Percentiles rank a stretch among this genome's conserved stretches.
Evolutionary conservation across 2,113 vertebrate genomes (phyloP).

Genomic region (Tachysurus vachellii): DNA sequence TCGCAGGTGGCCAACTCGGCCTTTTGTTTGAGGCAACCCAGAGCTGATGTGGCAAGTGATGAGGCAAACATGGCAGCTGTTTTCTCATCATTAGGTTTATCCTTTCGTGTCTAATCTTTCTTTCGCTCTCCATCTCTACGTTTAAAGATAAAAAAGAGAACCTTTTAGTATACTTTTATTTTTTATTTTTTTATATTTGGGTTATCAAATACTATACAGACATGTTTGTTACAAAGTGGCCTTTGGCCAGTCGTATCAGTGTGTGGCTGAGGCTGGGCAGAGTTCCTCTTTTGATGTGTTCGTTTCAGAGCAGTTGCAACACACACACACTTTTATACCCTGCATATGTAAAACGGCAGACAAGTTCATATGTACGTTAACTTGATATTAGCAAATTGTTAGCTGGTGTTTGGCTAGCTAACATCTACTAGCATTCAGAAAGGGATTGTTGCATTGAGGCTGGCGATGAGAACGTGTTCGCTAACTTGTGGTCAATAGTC

Average conservation of each 20-base stretch:
- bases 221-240: not conserved
- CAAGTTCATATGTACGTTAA: not conserved
- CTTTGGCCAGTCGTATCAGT: constrained; percentile 1
- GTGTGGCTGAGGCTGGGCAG: not conserved
- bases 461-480: not conserved
- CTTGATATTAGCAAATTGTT: not conserved
- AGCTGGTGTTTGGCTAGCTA: not conserved
- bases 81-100: constrained; percentile 43
- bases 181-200: not conserved
- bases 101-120: constrained; percentile 26
- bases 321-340: not conserved
- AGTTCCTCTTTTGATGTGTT: not conserved
- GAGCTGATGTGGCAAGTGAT: not conserved
- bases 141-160: not conserved
- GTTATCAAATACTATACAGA: not conserved
- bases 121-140: not conserved
- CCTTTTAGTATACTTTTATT: not conserved
- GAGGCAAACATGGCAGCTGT: constrained; percentile 38
- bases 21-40: constrained; percentile 4
- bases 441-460: not conserved
- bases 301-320: not conserved
- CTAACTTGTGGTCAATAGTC: not conserved
- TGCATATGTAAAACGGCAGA: not conserved
- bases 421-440: not conserved
- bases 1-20: constrained; percentile 1